phyloP scores from a whole-genome alignment of 2,888 invertebrate genomes.

The Dicycla oo region DNA sequence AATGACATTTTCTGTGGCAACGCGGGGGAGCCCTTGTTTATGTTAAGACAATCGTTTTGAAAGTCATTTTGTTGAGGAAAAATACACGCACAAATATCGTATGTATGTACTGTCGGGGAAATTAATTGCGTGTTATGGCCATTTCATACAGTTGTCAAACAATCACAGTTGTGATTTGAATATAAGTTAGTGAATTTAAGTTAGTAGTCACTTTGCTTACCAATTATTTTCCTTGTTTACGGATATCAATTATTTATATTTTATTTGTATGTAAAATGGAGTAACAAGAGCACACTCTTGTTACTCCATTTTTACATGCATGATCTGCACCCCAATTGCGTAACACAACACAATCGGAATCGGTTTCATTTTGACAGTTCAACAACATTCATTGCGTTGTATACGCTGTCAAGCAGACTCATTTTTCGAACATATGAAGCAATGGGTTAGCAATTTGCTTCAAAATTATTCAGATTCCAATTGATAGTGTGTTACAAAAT shows the following conservation, averaged over 20 bases:
- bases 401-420: too few relatives aligned
- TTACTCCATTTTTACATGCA: background rate
- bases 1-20: conserved; percentile 89
- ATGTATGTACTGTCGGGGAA: conserved; percentile 18
- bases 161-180: background rate
- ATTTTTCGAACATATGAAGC: too few relatives aligned
- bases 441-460: too few relatives aligned
- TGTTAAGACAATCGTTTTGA: conserved; percentile 88
- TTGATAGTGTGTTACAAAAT: too few relatives aligned
- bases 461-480: too few relatives aligned
- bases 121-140: background rate
- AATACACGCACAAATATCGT: conserved; percentile 66
- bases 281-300: background rate
- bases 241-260: background rate
- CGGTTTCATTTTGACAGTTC: too few relatives aligned
- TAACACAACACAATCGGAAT: too few relatives aligned
- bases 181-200: background rate
- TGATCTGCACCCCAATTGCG: too few relatives aligned
- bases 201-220: too few relatives aligned
- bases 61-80: conserved; percentile 87
- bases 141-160: background rate
- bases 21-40: conserved; percentile 83
- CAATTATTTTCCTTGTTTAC: background rate
- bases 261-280: background rate
- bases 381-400: too few relatives aligned